Percentiles rank a stretch among this genome's conserved stretches.
These are phyloP conservation scores for Hylaeus volcanicus DNA, from an alignment of 1,140 invertebrate species.

Conservation along the genomic window DNA sequence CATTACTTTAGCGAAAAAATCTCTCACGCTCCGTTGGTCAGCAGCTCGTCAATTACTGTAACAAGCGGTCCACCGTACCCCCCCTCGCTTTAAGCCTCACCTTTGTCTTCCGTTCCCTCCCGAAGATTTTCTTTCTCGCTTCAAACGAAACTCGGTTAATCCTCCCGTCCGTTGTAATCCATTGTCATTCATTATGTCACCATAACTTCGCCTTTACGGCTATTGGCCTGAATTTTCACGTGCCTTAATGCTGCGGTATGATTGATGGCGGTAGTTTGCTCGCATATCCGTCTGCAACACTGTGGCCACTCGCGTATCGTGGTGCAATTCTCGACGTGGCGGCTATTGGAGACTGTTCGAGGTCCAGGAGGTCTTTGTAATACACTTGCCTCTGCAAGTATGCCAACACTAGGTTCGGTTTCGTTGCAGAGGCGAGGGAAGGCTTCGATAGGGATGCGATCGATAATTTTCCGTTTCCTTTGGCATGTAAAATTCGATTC, in stretches of 20 bases:
- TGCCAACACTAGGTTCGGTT: too few species aligned
- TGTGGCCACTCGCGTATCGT: background rate
- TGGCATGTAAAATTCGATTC: too few species aligned
- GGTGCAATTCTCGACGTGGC: too few species aligned
- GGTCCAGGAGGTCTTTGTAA: too few species aligned
- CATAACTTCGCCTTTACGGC: background rate
- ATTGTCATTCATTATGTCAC: background rate
- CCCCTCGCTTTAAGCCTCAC: constrained; percentile 16
- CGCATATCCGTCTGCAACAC: background rate
- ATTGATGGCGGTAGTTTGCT: background rate
- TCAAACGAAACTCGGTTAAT: background rate
- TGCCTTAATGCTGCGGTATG: background rate
- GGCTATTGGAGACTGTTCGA: too few species aligned
- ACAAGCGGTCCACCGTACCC: constrained; percentile 30
- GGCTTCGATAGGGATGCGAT: too few species aligned
- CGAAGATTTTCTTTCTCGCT: constrained; percentile 15
- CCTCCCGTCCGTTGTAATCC: background rate
- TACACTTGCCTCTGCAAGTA: too few species aligned
- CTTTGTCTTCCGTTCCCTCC: constrained; percentile 27
- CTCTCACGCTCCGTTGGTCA: constrained; percentile 35
- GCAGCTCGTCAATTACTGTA: constrained; percentile 44
- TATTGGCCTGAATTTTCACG: background rate
- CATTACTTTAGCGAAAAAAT: constrained; percentile 30
- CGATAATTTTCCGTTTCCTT: too few species aligned
- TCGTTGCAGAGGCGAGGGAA: too few species aligned